Evolutionary conservation across 2,797 vertebrate genomes (phyloP).

Genomic region (Scolopax rusticola): DNA sequence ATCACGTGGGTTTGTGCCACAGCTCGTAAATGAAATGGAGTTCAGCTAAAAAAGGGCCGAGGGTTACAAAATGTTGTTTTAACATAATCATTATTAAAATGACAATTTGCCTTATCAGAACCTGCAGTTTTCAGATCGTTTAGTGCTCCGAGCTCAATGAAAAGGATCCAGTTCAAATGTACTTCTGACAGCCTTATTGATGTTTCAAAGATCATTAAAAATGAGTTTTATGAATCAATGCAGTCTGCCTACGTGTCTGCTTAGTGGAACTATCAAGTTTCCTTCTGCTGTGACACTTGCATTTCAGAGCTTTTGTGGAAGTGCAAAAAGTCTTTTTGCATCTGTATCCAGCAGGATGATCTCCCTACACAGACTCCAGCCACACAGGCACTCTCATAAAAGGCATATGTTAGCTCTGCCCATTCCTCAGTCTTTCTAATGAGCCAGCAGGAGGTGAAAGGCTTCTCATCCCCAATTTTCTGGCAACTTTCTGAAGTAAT

Average conservation of each 20-base stretch:
- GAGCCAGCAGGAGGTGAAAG: conserved; percentile 26
- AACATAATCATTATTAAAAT: background rate
- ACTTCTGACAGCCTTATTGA: background rate
- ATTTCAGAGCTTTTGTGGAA: conserved; percentile 3
- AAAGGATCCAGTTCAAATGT: background rate
- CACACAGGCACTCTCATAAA: background rate
- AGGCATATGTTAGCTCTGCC: conserved; percentile 28
- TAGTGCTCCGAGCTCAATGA: background rate
- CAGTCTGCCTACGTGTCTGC: background rate
- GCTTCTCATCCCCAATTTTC: background rate
- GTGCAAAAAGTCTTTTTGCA: background rate
- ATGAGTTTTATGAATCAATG: background rate
- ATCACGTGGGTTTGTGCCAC: background rate
- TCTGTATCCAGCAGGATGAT: background rate
- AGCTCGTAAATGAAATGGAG: background rate
- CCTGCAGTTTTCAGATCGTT: background rate
- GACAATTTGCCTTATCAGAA: background rate
- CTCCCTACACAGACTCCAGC: background rate
- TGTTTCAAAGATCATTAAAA: background rate
- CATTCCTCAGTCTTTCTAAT: conserved; percentile 2
- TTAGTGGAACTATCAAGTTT: background rate
- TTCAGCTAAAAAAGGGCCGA: background rate
- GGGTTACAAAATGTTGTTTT: background rate
- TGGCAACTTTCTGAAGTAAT: conserved; percentile 29
- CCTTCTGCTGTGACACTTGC: background rate